Percentiles rank a stretch among this genome's conserved stretches.
phyloP scores from a whole-genome alignment of 2,888 invertebrate species.

The Cartodere bifasciata region DNA sequence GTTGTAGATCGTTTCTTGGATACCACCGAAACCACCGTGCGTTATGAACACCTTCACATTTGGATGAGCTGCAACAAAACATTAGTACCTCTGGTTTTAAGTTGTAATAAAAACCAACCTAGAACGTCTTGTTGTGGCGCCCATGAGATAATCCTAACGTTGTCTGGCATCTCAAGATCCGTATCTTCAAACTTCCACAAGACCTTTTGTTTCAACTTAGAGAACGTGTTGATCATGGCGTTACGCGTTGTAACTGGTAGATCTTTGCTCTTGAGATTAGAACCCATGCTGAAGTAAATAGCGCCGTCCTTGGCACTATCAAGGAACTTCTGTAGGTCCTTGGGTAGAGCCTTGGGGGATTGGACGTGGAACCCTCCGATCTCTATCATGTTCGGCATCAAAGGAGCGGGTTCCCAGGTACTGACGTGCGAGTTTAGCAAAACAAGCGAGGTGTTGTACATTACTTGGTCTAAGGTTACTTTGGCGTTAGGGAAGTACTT shows the following conservation, averaged over 20 bases:
- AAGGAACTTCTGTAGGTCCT: conserved; percentile 39
- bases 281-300: conserved; percentile 47
- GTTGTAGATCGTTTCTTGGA: too few species aligned
- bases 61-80: conserved; percentile 11
- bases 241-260: conserved; percentile 38
- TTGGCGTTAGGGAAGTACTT: conserved; percentile 21
- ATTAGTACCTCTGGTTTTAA: too few species aligned
- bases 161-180: conserved; percentile 28
- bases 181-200: conserved; percentile 41
- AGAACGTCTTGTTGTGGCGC: conserved; percentile 18
- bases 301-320: conserved; percentile 42
- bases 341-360: conserved; percentile 20
- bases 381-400: conserved; percentile 42
- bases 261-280: conserved; percentile 43
- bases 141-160: conserved; percentile 34
- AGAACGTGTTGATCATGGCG: conserved; percentile 43
- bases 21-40: conserved; percentile 13
- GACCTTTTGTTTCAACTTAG: conserved; percentile 40
- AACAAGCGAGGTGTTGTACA: conserved; percentile 22
- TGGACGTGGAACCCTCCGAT: conserved; percentile 41
- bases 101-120: too few species aligned
- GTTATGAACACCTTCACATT: conserved; percentile 13
- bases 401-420: conserved; percentile 36
- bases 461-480: conserved; percentile 18
- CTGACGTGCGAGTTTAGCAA: conserved; percentile 36